Evolutionary conservation across 2,113 vertebrate genomes (phyloP).

Genomic region (Ptilorrhoa leucosticta): DNA sequence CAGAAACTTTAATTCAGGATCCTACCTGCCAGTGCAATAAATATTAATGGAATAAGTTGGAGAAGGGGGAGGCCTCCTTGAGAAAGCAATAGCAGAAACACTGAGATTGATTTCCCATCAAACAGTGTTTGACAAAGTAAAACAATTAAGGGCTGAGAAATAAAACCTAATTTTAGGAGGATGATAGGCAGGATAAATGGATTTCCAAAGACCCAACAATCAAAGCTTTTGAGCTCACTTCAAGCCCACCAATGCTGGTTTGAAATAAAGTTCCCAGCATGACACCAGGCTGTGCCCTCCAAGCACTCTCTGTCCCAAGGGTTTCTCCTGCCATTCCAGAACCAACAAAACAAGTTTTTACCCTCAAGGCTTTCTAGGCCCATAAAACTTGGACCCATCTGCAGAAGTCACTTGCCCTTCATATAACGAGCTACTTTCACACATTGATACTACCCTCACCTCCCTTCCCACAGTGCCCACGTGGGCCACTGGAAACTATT

Average conservation of each 20-base stretch:
- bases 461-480: background rate
- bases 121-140: constrained; percentile 1
- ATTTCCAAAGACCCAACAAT: background rate
- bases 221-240: background rate
- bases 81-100: background rate
- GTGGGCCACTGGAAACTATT: background rate
- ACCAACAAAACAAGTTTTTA: background rate
- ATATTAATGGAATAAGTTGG: constrained; percentile 12
- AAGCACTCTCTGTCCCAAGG: background rate
- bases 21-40: constrained; percentile 12
- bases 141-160: background rate
- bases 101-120: constrained; percentile 32
- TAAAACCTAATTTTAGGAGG: background rate
- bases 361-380: background rate
- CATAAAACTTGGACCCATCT: background rate
- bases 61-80: background rate
- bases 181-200: background rate
- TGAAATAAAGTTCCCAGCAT: background rate
- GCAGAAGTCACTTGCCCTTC: background rate
- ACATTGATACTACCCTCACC: accelerated
- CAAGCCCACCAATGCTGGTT: background rate
- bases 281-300: background rate
- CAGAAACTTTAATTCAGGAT: constrained; percentile 13
- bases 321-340: background rate
- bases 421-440: background rate